Evolutionary conservation across 2,113 vertebrate species (phyloP), one percentile per base, ranked within the genome.

Genomic region (Dascyllus trimaculatus): DNA sequence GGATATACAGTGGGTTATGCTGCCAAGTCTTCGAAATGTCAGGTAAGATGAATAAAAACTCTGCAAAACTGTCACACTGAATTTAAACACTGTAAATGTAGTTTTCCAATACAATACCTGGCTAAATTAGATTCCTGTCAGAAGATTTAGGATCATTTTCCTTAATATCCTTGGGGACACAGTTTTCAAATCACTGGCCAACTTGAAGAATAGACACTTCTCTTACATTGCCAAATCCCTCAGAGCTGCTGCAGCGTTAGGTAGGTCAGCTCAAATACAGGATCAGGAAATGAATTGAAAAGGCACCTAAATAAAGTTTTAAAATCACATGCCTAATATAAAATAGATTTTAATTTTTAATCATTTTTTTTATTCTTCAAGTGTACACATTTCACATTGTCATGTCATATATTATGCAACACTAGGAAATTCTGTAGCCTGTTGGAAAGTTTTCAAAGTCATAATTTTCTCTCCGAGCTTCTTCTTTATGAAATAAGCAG

Each of bases 341-440:
- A 68, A 64, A 79, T 38, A 63, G 15, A 64, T 49, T 29, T 63
- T 0, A 67, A 52, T 52, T 49, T 62, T 14, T 60, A 70, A 72
- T 59, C 1, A 8, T 38, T 57, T 68, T 62, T 53, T 18, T 14
- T 14, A 32, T 43, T 48, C 60, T 11, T 57, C 6, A 46, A 69
- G 49, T 71, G 14, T 56, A 54, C 19, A 43, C 35, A 74, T 74
- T 75, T 76, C 4, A 72, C 22, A 62, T 78, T 73, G 73, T 65
- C 52, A 74, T 43, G 4, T 52, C 71, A 58, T 71, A 46, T 45
- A 70, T 84, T 73, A 85, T 70, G 65, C 66, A 88, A 81, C 7
- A 49, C 18, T 53, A 38, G 46, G 61, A 81, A 65, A 78, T 66
- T 70, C 43, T 82, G 65, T 11, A 65, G 48, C 29, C 53, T 45